These are phyloP conservation scores for Ashinkailepas kermadecensis DNA, from an alignment of 2,888 invertebrate genomes.

Conservation along the genomic window DNA sequence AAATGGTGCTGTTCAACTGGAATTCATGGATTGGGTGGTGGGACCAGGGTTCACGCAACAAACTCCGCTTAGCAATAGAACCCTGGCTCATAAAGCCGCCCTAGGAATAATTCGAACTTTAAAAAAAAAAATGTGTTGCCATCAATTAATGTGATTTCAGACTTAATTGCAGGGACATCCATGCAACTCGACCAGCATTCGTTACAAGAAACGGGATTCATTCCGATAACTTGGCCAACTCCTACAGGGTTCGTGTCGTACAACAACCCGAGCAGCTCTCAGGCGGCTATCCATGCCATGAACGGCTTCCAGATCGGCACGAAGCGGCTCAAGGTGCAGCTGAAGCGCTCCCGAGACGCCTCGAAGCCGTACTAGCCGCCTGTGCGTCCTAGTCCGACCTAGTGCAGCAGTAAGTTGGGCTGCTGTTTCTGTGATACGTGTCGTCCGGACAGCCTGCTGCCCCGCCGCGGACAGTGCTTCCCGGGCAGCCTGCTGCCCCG, in stretches of 20 bases:
- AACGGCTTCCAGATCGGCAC: constrained; percentile 97
- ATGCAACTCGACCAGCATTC: no score
- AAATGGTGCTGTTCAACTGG: no score
- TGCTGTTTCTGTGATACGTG: neutral
- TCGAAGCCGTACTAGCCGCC: constrained; percentile 5
- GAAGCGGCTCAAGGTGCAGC: constrained; percentile 95
- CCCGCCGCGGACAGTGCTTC: neutral
- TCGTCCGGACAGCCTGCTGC: neutral
- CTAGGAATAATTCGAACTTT: no score
- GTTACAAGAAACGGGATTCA: no score
- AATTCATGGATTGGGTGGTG: no score
- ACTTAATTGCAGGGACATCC: no score
- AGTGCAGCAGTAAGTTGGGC: neutral
- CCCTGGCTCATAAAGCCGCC: no score
- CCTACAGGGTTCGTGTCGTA: constrained; percentile 73
- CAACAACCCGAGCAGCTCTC: constrained; percentile 87
- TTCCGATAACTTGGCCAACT: neutral
- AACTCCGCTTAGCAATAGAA: no score
- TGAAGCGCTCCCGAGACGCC: constrained; percentile 82
- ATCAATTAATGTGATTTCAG: no score
- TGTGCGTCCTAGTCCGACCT: neutral
- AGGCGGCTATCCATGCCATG: constrained; percentile 93
- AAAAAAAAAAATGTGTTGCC: no score
- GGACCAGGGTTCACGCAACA: no score
- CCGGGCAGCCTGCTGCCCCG: neutral